Base-by-base conservation (phyloP, 35 echinoderm and acorn worm genomes). In the Eucidaris tribuloides region DNA sequence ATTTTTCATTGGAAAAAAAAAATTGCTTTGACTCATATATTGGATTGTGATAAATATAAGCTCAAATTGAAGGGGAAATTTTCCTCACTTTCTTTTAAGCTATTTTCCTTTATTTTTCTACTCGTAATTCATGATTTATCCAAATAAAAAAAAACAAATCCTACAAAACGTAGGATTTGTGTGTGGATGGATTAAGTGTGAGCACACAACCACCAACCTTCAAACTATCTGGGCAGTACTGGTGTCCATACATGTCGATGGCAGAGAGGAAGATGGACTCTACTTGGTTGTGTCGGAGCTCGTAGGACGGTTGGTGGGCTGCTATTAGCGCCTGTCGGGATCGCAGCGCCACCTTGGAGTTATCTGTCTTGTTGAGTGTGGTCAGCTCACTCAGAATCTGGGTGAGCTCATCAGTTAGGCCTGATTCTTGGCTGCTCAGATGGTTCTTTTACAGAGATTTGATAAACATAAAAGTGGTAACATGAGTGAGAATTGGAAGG, bases 181-280 rank as follows among this genome's bases (percentile, higher is more conserved):
- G 45, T 65, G 48, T 24, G 20, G 30, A 70, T n/a, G 25, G 50
- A 14, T 31, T 33, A 62, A n/a, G n/a, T n/a, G 15, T n/a, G n/a
- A n/a, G 3, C 64, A 27, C 20, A 89, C 11, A 14, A 44, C 23
- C 32, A 54, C 80, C 13, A 36, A 97, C 94, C 89, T 93, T 99
- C 58, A 99, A 87, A 37, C 83, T 93, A 27, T 93, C 91, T 2
- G 96, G 96, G 65, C 90, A 93, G 80, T 90, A 93, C 58, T 93
- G 96, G 32, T 99, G 90, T 6, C 96, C 96, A 74, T 89, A 93
- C 96, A 99, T 99, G 68, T 99, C 90, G 40, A 99, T 92, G 19
- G 96, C 96, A 24, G 87, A 93, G n/a, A 99, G 84, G 83, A 99
- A 99, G 61, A 99, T 99, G 52, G 90, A 93, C 41, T 99, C 96